Percentiles rank a stretch among this genome's conserved stretches.
Conservation (phyloP, 1,140 invertebrate genomes). For the Sarcophaga bullata region DNA sequence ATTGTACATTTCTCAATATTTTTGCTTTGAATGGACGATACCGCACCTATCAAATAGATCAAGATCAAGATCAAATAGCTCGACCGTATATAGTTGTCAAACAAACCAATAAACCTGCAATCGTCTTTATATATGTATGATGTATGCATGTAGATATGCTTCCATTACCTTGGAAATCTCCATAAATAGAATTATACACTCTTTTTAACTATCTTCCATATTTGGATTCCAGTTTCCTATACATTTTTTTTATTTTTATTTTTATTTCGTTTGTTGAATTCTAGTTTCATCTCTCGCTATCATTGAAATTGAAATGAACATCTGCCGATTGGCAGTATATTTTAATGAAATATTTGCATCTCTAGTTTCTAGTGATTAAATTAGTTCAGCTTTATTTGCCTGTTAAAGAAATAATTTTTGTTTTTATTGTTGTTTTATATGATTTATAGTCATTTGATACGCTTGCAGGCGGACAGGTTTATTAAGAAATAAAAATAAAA, state of each 20-base stretch:
- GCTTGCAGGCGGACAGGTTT: constrained; percentile 10
- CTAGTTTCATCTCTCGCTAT: neutral
- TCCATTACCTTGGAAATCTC: too few species aligned
- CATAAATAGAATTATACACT: too few species aligned
- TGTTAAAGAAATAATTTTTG: neutral
- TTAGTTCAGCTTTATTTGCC: neutral
- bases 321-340: neutral
- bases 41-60: too few species aligned
- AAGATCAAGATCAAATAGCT: too few species aligned
- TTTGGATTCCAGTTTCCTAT: neutral
- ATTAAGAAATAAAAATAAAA: neutral
- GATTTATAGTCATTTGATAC: neutral
- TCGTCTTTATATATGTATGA: too few species aligned
- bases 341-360: neutral
- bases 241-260: neutral
- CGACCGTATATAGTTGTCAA: too few species aligned
- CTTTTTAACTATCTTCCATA: too few species aligned
- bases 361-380: neutral
- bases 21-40: too few species aligned
- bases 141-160: too few species aligned
- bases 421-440: neutral
- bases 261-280: neutral
- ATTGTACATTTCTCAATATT: too few species aligned
- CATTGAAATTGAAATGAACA: neutral
- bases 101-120: too few species aligned